Evolutionary conservation across 2,888 invertebrate species (phyloP).

Genomic region (Dryocosmus kuriphilus): DNA sequence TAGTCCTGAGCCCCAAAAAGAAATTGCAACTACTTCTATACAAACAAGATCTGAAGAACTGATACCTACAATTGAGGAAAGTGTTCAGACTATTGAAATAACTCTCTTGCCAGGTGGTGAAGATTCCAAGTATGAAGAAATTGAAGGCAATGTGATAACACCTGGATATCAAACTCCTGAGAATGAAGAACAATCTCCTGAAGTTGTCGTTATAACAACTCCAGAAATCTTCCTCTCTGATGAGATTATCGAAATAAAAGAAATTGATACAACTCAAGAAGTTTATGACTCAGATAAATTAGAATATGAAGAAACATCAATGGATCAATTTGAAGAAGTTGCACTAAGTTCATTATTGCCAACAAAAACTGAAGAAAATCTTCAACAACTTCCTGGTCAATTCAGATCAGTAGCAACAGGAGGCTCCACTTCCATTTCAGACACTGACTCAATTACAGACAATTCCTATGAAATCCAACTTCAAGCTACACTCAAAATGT

Average conservation of each 20-base stretch:
- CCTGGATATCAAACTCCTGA: not conserved
- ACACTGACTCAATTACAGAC: slow-evolving; percentile 64
- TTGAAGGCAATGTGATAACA: slow-evolving; percentile 26
- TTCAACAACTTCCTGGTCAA: slow-evolving; percentile 41
- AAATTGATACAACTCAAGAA: slow-evolving; percentile 28
- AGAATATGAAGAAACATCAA: slow-evolving; percentile 59
- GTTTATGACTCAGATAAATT: slow-evolving; percentile 48
- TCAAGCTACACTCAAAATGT: slow-evolving; percentile 70
- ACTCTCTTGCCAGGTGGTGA: slow-evolving; percentile 47
- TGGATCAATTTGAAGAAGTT: slow-evolving; percentile 52
- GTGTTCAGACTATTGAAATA: slow-evolving; percentile 62
- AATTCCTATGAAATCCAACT: slow-evolving; percentile 70
- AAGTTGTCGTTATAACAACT: slow-evolving; percentile 15
- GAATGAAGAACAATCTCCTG: slow-evolving; percentile 16
- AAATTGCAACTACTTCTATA: slow-evolving; percentile 46
- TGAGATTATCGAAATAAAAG: slow-evolving; percentile 57
- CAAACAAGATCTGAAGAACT: slow-evolving; percentile 72
- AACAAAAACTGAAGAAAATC: slow-evolving; percentile 50
- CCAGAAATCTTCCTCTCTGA: not conserved
- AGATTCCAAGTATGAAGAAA: not conserved
- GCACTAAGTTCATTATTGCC: slow-evolving; percentile 10
- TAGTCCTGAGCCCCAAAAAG: slow-evolving; percentile 57
- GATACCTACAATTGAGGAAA: slow-evolving; percentile 69
- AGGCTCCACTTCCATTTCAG: slow-evolving; percentile 52
- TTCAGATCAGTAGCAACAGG: slow-evolving; percentile 45